Percentiles rank a stretch among this genome's conserved stretches.
Conservation (phyloP, 2,113 vertebrate species). For the Lipotes vexillifer region DNA sequence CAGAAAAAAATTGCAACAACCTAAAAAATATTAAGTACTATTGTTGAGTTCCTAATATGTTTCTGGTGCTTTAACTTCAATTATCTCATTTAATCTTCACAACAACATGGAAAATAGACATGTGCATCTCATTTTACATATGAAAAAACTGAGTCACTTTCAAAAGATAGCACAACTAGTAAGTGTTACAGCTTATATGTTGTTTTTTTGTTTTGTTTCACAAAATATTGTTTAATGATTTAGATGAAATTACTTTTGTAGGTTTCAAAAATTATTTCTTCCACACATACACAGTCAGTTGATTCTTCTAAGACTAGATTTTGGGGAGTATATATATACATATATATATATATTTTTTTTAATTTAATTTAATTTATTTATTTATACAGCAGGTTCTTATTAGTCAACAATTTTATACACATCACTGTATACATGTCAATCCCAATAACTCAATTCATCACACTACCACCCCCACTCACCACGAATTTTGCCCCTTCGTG, state of each 20-base stretch:
- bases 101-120: neutral
- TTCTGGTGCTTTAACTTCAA: neutral
- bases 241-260: neutral
- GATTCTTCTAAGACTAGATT: neutral
- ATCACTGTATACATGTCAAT: too few species aligned
- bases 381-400: too few species aligned
- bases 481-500: too few species aligned
- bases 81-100: neutral
- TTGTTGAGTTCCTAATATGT: neutral
- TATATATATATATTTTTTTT: neutral
- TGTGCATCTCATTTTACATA: neutral
- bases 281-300: neutral
- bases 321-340: neutral
- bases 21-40: neutral
- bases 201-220: neutral
- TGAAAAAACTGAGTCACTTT: too few species aligned
- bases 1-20: neutral
- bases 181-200: too few species aligned
- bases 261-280: neutral
- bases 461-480: too few species aligned
- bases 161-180: too few species aligned
- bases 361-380: too few species aligned
- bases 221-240: neutral
- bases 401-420: too few species aligned
- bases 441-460: too few species aligned